Evolutionary conservation across 53 echinoderm and acorn worm species (phyloP), one percentile per base, ranked within the genome.

Genomic region (Luidia sarsii): DNA sequence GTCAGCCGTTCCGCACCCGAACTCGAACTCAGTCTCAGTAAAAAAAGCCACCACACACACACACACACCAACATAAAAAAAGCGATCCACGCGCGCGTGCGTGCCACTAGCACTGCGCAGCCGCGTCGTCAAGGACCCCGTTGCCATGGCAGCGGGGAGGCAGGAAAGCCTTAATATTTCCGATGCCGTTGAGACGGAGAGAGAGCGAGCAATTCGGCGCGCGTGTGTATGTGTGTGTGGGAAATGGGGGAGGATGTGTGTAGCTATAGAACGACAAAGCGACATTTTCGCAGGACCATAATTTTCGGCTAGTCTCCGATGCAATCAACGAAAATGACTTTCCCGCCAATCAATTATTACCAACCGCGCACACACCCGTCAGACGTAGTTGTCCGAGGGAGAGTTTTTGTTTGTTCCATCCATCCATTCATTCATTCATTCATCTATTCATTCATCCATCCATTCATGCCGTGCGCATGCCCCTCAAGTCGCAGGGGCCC

Each of bases 91-190:
- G 56, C 54, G 54, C 72, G 72, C 37, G 56, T 72, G 22, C 39
- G 21, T 11, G 72, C 72, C n/a, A 54, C 23, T 36, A 32, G 20
- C 55, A 56, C 23, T n/a, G n/a, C n/a, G n/a, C n/a, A n/a, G n/a
- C n/a, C n/a, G n/a, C n/a, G n/a, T n/a, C n/a, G n/a, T n/a, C n/a
- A n/a, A n/a, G 77, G 34, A 77, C 30, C 29, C 33, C n/a, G 62
- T 77, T 59, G 61, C 77, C 48, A 60, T 3, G 61, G 30, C 48
- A 77, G 55, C 77, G 45, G n/a, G n/a, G 48, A 77, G 77, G 77
- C 55, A 77, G 50, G 55, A 41, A 77, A 60, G 77, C 43, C 43
- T 77, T 77, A 46, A 77, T 77, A 59, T 77, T 77, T 77, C 77
- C 77, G 77, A 22, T 77, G 77, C 45, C 60, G 45, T 25, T 65